Evolutionary conservation across 2,113 vertebrate species (phyloP).

Genomic region (Eretmochelys imbricata): DNA sequence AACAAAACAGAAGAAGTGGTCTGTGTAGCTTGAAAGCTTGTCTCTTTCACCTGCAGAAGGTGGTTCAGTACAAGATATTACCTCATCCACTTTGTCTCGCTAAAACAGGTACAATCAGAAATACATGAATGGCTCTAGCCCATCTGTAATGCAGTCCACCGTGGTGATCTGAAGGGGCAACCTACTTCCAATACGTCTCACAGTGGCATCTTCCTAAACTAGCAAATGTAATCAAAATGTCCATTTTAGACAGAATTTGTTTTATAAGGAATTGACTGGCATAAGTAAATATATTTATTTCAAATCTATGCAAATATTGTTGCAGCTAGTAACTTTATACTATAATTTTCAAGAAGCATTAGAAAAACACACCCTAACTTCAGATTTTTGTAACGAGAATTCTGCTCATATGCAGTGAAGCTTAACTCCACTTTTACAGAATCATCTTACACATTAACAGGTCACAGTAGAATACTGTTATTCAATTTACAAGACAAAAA

Average conservation of each 20-base stretch:
- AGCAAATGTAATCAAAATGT: background rate
- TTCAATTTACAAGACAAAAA: constrained; percentile 50
- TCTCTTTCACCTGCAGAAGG: background rate
- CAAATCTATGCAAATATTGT: constrained; percentile 3
- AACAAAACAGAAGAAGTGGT: background rate
- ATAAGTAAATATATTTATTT: background rate
- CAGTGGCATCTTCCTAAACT: background rate
- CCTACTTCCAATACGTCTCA: background rate
- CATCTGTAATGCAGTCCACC: background rate
- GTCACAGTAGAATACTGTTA: constrained; percentile 28
- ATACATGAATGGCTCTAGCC: background rate
- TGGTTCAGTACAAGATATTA: too few species aligned
- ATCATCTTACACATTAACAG: constrained; percentile 41
- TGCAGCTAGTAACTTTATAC: background rate
- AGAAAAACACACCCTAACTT: background rate
- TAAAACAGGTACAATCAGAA: rapidly evolving
- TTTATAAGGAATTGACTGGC: background rate
- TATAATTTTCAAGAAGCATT: background rate
- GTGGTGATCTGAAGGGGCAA: background rate
- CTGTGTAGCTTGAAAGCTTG: background rate
- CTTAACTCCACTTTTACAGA: background rate
- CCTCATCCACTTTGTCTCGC: background rate
- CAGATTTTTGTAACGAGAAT: constrained; percentile 11
- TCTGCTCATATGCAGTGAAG: background rate
- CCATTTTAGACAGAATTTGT: background rate